A percentile compares a stretch with the other conserved stretches of the same genome.
Evolutionary conservation across 2,113 vertebrate genomes (phyloP).

Genomic region (Sitta europaea): DNA sequence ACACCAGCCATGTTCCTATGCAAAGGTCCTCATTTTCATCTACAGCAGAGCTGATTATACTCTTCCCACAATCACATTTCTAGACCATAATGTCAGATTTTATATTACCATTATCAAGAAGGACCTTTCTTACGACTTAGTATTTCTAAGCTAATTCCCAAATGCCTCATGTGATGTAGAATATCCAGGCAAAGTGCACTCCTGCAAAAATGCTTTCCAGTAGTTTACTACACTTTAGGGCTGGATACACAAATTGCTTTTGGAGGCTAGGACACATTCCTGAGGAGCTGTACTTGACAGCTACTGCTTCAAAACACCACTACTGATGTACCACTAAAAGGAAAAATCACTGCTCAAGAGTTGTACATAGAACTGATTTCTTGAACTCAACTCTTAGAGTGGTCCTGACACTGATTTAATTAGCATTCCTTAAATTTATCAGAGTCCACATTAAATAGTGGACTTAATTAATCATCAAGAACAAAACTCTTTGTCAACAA

Average conservation of each 20-base stretch:
- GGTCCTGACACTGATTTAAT: not conserved
- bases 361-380: not conserved
- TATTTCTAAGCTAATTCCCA: not conserved
- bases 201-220: not conserved
- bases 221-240: not conserved
- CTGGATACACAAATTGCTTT: not conserved
- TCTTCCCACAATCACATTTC: not conserved
- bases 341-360: not conserved
- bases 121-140: not conserved
- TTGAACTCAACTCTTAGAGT: not conserved
- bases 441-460: not conserved
- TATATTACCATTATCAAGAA: not conserved
- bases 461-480: not conserved
- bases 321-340: not conserved
- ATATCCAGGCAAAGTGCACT: not conserved
- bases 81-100: not conserved
- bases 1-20: fast-evolving
- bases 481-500: not conserved
- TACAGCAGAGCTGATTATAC: not conserved
- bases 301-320: not conserved
- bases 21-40: not conserved
- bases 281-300: not conserved
- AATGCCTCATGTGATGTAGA: fast-evolving
- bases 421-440: not conserved
- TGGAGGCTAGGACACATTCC: not conserved